phyloP scores from a whole-genome alignment of 2,888 invertebrate genomes.

The Eilema sororculum region DNA sequence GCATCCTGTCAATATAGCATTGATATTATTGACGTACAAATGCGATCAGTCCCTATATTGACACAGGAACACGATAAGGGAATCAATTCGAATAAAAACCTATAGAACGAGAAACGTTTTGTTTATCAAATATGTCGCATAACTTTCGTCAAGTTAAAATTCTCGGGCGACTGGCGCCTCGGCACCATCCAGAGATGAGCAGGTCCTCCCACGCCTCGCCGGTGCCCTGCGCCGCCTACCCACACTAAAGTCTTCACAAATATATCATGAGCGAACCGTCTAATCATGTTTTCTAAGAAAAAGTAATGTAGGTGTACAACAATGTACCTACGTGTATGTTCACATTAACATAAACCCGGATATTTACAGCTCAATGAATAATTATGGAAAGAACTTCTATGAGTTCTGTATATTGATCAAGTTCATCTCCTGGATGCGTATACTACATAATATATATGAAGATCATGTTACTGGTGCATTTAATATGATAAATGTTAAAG shows the following conservation, averaged over 20 bases:
- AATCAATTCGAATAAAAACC: no score
- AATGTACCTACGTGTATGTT: slow-evolving; percentile 33
- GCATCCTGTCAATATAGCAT: no score
- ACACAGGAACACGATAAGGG: no score
- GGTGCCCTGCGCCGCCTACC: slow-evolving; percentile 31
- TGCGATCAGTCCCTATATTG: no score
- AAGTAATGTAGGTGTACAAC: slow-evolving; percentile 34
- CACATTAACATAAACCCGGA: slow-evolving; percentile 36
- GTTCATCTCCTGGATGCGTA: neutral
- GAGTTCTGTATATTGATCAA: slow-evolving; percentile 12
- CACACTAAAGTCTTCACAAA: slow-evolving; percentile 24
- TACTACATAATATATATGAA: no score
- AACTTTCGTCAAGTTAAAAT: slow-evolving; percentile 45
- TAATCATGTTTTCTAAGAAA: slow-evolving; percentile 42
- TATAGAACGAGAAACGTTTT: neutral
- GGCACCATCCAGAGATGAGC: slow-evolving; percentile 49
- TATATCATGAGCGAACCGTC: slow-evolving; percentile 35
- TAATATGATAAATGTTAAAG: no score
- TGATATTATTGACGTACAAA: no score
- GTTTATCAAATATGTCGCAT: slow-evolving; percentile 1
- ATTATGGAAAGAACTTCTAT: slow-evolving; percentile 17
- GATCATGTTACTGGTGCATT: neutral
- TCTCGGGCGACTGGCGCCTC: slow-evolving; percentile 52
- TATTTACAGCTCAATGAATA: slow-evolving; percentile 33
- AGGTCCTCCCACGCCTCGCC: slow-evolving; percentile 65